Evolutionary conservation across 2,888 invertebrate genomes (phyloP), one percentile per base, ranked within the genome.

Genomic region (Diarsia rubi): DNA sequence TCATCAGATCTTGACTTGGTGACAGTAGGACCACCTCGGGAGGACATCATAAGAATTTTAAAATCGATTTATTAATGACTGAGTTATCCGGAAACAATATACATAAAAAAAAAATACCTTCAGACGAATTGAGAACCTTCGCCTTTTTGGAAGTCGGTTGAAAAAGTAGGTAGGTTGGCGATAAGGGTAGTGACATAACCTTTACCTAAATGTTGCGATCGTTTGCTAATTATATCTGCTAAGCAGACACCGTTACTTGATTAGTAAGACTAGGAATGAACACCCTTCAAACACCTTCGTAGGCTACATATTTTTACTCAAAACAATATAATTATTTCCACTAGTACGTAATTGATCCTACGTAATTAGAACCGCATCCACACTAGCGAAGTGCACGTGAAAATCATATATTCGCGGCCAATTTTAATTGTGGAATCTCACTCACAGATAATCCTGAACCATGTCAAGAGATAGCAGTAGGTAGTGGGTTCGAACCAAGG

Each of bases 201-300:
- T 74, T 57, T 52, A 52, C 12, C 44, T 54, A 63, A 59, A 64
- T 79, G 9, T 68, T 42, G 57, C 74, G 8, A 42, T 21, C 1
- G 14, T 24, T 24, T 79, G 47, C 11, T 78, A 78, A 78, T 60
- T 31, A 66, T 52, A 31, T 14, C 24, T 0, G 37, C 62, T 73
- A 57, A 72, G 49, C 37, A 78, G 14, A 21, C 24, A 66, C 62
- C 31, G 73, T 73, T 78, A 73, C 62, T 49, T 78, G 42, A 62
- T 78, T 72, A 78, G 60, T 60, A 72, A 37, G 65, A 78, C 37
- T 59, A 49, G 4, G 24, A 77, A 44, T 52, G 44, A 49, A 37
- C 52, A n/a, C 3, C 59, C 44, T 75, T 75, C 24, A 49, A 21
- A 63, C 37, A 31, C 11, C 31, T 60, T 59, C 6, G 24, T 54